Base-by-base conservation (phyloP, 1,140 invertebrate species). In the Heliconius eleuchia region DNA sequence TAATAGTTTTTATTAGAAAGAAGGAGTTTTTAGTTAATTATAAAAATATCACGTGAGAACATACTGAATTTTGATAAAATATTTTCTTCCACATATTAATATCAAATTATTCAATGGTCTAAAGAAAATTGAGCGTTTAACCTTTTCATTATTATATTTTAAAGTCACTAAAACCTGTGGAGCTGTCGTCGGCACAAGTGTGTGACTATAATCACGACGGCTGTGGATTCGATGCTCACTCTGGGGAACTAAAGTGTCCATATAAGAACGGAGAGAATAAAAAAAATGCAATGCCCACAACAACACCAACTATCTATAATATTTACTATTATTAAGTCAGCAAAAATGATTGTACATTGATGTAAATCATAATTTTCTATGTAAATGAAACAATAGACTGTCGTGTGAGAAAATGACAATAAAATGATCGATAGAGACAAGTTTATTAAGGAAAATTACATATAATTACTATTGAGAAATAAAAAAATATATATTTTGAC, bases 381-480 rank as follows among this genome's bases (percentile, higher is more conserved):
- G 84, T 83, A 85, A 85, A 85, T 85, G 80, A 80, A 81, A 83
- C 83, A 85, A 84, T 85, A 70, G 84, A 11, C 23, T 79, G 78
- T 80, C 83, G 83, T 85, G 81, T 81, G 80, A 85, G 80, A 82
- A 84, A 81, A 34, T 74, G 78, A 84, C 81, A 80, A 73, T 75
- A 80, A 76, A 78, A 74, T 73, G 73, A 66, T 76, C 37, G 42
- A 76, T 11, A 66, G 34, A 37, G 30, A 60, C 37, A 37, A 52
- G 18, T 5, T 30, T 66, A n/a, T 66, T 39, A n/a, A 27, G n/a
- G 30, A 76, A 18, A 42, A 42, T 39, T 42, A 76, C 60, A 27
- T 34, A 27, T 76, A 76, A 76, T 42, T 66, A 42, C 34, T 3
- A 27, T 66, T 23, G n/a, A 7, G 7, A 23, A 23, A 11, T 60